Conservation (phyloP, 2,888 invertebrate genomes). For the Periphyllus acericola region DNA sequence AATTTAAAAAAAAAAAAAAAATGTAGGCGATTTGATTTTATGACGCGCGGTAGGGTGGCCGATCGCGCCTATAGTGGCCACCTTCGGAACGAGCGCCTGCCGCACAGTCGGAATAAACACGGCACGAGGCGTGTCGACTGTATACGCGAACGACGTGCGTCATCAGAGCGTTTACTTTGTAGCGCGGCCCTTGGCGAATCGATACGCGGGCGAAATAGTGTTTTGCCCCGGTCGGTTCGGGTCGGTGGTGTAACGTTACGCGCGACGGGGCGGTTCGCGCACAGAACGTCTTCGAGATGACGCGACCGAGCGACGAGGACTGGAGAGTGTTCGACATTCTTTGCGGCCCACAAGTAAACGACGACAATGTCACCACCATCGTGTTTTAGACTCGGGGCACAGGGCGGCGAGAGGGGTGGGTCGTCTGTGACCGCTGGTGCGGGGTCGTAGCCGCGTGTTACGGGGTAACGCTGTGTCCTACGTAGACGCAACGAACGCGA, state of each 20-base stretch:
- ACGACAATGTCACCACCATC: neutral
- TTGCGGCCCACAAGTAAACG: constrained; percentile 40
- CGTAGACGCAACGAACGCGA: no score
- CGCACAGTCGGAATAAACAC: no score
- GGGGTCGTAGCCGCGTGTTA: no score
- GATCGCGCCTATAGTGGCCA: no score
- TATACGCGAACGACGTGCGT: constrained; percentile 6
- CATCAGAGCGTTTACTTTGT: constrained; percentile 43
- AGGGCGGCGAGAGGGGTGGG: no score
- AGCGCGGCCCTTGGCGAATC: neutral
- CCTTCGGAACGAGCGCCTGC: no score
- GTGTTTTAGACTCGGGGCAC: neutral
- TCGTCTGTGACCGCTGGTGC: no score
- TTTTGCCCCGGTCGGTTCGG: neutral
- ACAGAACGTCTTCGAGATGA: neutral
- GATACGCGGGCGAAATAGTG: neutral
- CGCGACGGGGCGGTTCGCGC: neutral
- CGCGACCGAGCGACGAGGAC: constrained; percentile 36
- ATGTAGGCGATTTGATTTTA: no score
- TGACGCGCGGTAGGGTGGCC: no score
- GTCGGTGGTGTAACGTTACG: neutral
- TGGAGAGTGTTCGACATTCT: constrained; percentile 54
- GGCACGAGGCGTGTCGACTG: neutral
- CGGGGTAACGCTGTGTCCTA: no score
- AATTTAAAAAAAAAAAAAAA: no score